A percentile compares a stretch with the other conserved stretches of the same genome.
phyloP scores from a whole-genome alignment of 2,113 vertebrate species.

The Chaetodon auriga region DNA sequence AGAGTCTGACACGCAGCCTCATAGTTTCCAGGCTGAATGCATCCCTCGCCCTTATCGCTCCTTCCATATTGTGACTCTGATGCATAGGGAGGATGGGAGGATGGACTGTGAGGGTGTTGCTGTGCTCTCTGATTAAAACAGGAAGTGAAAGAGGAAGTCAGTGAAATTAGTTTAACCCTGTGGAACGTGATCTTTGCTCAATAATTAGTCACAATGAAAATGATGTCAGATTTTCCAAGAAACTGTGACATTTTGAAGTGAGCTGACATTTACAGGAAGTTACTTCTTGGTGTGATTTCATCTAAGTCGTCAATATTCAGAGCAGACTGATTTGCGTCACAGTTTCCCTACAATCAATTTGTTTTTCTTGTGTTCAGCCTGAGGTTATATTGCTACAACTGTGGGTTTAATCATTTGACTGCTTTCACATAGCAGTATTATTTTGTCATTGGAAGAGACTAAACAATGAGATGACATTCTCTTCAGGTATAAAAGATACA shows the following conservation, averaged over 20 bases:
- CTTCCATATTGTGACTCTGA: conserved; percentile 73
- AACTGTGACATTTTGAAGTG: not conserved
- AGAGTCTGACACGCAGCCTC: conserved; percentile 54
- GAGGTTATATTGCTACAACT: not conserved
- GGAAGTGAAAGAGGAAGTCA: conserved; percentile 37
- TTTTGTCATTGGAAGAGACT: conserved; percentile 4
- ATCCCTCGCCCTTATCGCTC: conserved; percentile 69
- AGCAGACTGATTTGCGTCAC: not conserved
- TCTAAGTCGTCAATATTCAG: not conserved
- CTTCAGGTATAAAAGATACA: not conserved
- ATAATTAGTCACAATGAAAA: conserved; percentile 3
- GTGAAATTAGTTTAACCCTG: conserved; percentile 24
- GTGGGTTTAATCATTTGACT: not conserved
- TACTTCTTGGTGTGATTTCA: not conserved
- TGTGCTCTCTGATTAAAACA: conserved; percentile 48
- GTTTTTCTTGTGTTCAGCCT: not conserved
- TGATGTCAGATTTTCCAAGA: not conserved
- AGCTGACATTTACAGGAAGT: conserved; percentile 1
- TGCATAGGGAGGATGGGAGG: conserved; percentile 10
- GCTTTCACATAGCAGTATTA: not conserved
- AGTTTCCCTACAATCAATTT: not conserved
- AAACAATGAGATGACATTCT: conserved; percentile 6
- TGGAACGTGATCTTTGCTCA: not conserved
- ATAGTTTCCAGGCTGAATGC: conserved; percentile 55
- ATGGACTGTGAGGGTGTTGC: conserved; percentile 27